Conservation (phyloP, 2,113 vertebrate species). For the Bothrops jararaca region DNA sequence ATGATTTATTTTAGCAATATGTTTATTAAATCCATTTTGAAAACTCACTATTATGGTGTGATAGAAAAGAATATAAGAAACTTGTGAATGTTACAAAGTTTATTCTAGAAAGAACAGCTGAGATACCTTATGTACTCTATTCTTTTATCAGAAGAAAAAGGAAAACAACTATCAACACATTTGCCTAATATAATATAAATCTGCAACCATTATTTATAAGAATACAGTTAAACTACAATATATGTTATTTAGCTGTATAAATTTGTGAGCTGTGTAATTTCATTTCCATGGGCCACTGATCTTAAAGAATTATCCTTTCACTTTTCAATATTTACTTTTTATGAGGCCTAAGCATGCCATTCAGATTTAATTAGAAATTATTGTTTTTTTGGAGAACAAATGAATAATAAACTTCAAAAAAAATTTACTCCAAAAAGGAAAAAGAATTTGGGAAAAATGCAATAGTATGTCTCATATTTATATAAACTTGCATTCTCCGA, state of each 20-base stretch:
- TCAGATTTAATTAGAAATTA: slow-evolving; percentile 56
- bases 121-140: neutral
- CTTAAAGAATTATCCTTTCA: slow-evolving; percentile 32
- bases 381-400: slow-evolving; percentile 50
- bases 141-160: neutral
- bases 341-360: slow-evolving; percentile 40
- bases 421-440: slow-evolving; percentile 47
- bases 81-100: neutral
- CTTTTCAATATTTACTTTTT: slow-evolving; percentile 20
- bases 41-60: neutral
- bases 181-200: neutral
- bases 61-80: neutral
- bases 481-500: neutral
- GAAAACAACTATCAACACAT: slow-evolving; percentile 5
- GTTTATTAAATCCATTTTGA: neutral
- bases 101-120: neutral
- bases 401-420: slow-evolving; percentile 61
- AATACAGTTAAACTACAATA: neutral
- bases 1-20: neutral
- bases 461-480: neutral
- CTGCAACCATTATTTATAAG: slow-evolving; percentile 30
- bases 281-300: slow-evolving; percentile 9
- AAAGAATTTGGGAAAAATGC: slow-evolving; percentile 35
- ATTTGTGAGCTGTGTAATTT: slow-evolving; percentile 17
- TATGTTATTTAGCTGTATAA: neutral